Conservation (phyloP, 1,140 invertebrate species). For the Heliconius eleuchia region DNA sequence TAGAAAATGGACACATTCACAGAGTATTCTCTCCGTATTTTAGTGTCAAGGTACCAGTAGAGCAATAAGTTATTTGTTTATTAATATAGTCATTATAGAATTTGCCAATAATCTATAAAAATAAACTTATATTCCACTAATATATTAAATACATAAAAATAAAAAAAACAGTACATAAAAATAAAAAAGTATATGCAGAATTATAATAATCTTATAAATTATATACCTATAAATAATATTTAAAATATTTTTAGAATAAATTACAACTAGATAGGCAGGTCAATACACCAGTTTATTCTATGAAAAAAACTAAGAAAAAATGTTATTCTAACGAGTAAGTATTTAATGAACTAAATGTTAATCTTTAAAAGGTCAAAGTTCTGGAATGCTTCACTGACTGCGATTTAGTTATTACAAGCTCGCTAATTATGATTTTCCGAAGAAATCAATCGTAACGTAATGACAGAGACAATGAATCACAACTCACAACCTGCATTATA, state of each 20-base stretch:
- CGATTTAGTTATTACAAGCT: constrained; percentile 7
- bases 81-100: no score
- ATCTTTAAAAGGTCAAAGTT: constrained; percentile 3
- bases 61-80: no score
- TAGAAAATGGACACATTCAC: no score
- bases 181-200: neutral
- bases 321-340: neutral
- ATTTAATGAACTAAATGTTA: neutral
- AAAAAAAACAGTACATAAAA: no score
- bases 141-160: no score
- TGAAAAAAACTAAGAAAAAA: neutral
- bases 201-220: constrained; percentile 1
- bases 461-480: neutral
- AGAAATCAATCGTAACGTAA: constrained; percentile 1
- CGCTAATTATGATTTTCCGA: neutral
- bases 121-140: no score
- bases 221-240: neutral
- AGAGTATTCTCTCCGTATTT: no score
- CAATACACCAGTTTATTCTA: neutral
- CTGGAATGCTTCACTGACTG: neutral
- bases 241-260: neutral
- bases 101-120: no score
- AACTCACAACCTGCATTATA: neutral
- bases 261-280: neutral
- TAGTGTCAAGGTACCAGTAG: no score